A percentile compares a stretch with the other conserved stretches of the same genome.
phyloP scores from a whole-genome alignment of 2,797 vertebrate genomes.

The Karalla daura region DNA sequence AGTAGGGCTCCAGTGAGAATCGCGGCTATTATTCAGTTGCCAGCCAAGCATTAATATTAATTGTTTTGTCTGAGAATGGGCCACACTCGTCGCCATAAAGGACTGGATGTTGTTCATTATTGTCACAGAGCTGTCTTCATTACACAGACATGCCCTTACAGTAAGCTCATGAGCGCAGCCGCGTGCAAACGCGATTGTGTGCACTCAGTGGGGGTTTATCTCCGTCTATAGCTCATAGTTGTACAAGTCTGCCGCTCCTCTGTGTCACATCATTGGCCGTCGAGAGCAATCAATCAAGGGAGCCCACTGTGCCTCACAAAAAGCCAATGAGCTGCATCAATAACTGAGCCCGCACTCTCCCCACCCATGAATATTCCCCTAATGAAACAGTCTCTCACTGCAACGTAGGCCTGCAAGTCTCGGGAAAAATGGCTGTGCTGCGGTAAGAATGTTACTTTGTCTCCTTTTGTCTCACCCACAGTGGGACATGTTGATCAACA shows the following conservation, averaged over 20 bases:
- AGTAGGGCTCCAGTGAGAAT: conserved; percentile 26
- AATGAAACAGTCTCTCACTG: conserved; percentile 71
- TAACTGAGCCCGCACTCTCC: conserved; percentile 63
- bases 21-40: conserved; percentile 58
- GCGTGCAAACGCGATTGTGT: neutral
- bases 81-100: conserved; percentile 52
- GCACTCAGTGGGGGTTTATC: conserved; percentile 44
- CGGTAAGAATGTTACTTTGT: conserved; percentile 27
- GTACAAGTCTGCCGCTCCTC: conserved; percentile 67
- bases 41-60: conserved; percentile 70
- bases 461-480: conserved; percentile 1
- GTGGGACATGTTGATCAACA: conserved; percentile 35
- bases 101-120: conserved; percentile 70
- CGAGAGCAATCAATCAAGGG: conserved; percentile 72
- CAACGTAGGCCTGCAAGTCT: conserved; percentile 39
- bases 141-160: conserved; percentile 49
- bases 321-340: conserved; percentile 75
- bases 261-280: conserved; percentile 70
- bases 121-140: conserved; percentile 66
- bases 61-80: conserved; percentile 65
- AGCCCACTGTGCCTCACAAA: conserved; percentile 73
- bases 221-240: conserved; percentile 59
- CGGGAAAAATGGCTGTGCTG: neutral
- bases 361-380: conserved; percentile 70
- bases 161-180: conserved; percentile 14